Conservation (phyloP, 2,113 vertebrate species). For the Todiramphus chloris region DNA sequence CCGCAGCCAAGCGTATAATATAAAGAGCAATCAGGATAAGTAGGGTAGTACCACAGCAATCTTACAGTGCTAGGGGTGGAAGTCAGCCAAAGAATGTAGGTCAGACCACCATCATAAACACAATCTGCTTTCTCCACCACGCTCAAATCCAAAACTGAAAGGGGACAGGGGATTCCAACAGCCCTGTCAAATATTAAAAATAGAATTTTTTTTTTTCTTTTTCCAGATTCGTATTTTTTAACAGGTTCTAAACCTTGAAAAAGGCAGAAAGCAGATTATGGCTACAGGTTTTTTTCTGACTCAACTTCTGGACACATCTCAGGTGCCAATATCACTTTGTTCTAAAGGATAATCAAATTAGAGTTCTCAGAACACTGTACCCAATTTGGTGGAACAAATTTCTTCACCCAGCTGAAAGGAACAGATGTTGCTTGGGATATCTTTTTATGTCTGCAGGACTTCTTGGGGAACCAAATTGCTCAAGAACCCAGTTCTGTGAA, state of each 20-base stretch:
- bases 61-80: not conserved
- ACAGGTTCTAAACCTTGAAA: not conserved
- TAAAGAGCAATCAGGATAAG: not conserved
- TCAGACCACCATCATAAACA: not conserved
- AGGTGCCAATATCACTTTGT: not conserved
- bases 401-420: not conserved
- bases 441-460: not conserved
- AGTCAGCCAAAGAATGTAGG: not conserved
- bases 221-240: not conserved
- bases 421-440: not conserved
- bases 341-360: not conserved
- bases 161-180: not conserved
- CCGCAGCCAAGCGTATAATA: not conserved
- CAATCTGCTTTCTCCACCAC: not conserved
- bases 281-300: not conserved
- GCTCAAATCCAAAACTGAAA: not conserved
- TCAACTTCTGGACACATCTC: not conserved
- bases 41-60: not conserved
- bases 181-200: not conserved
- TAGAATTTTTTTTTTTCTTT: not conserved
- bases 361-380: not conserved
- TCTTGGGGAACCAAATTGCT: not conserved
- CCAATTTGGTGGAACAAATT: not conserved
- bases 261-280: not conserved
- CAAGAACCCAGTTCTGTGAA: not conserved